Percentiles rank a stretch among this genome's conserved stretches.
Conservation (phyloP, 2,797 vertebrate genomes). For the Eulemur coronatus region DNA sequence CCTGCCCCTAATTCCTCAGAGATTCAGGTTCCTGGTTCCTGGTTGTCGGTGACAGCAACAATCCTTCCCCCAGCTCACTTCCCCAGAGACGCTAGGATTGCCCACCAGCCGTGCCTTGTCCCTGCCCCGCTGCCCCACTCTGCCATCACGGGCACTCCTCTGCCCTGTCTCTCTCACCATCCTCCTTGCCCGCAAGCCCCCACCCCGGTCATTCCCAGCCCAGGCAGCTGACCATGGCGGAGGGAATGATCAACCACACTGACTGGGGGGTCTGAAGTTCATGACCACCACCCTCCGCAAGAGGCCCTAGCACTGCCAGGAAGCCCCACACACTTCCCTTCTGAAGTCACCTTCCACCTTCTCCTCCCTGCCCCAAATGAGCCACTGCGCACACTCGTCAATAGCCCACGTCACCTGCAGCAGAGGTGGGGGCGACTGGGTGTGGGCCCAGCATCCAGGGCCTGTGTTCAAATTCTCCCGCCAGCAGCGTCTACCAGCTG, state of each 20-base stretch:
- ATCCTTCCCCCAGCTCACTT: background rate
- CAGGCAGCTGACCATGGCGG: accelerated
- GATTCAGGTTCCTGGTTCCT: background rate
- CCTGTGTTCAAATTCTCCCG: background rate
- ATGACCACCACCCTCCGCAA: background rate
- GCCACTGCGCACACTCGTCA: accelerated
- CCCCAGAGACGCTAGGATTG: background rate
- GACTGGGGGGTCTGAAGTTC: background rate
- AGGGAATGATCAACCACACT: background rate
- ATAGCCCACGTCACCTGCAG: accelerated
- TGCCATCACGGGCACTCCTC: too few relatives aligned
- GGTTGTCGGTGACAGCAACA: accelerated
- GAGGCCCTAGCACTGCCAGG: accelerated
- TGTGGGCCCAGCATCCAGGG: background rate
- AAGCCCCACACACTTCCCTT: background rate
- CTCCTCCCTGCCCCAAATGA: background rate
- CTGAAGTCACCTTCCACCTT: background rate
- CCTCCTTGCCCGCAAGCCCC: background rate
- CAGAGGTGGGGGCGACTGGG: accelerated
- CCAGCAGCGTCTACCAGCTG: accelerated
- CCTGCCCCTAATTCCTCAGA: background rate
- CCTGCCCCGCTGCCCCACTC: background rate
- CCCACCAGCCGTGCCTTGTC: background rate
- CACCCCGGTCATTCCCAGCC: too few relatives aligned
- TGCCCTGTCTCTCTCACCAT: background rate